phyloP scores from a whole-genome alignment of 2,797 vertebrate genomes.

The Epinephelus coioides region DNA sequence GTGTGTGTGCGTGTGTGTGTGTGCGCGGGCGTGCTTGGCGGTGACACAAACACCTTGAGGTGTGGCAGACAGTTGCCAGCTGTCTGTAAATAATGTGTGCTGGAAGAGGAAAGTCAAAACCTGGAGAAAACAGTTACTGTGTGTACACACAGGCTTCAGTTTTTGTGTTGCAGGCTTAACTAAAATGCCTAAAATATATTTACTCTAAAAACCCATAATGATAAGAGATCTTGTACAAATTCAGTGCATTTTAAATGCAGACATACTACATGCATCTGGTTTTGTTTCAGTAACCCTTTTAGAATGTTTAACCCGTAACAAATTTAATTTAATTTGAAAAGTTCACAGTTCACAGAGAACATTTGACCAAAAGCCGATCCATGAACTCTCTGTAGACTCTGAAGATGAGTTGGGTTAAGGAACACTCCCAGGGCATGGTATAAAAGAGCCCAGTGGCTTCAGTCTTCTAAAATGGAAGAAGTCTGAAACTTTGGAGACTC shows the following conservation, averaged over 20 bases:
- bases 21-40: slow-evolving; percentile 25
- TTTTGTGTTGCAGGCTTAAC: not conserved
- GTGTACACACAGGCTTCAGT: not conserved
- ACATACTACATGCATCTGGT: not conserved
- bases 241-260: not conserved
- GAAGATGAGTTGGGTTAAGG: not conserved
- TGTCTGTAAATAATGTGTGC: slow-evolving; percentile 84
- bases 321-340: not conserved
- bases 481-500: slow-evolving; percentile 18
- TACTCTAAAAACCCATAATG: not conserved
- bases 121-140: slow-evolving; percentile 42
- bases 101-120: slow-evolving; percentile 66
- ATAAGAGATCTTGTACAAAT: not conserved
- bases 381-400: slow-evolving; percentile 15
- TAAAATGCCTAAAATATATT: not conserved
- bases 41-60: slow-evolving; percentile 80
- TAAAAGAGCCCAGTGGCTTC: not conserved
- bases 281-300: not conserved
- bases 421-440: not conserved
- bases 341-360: not conserved
- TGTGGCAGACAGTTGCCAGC: slow-evolving; percentile 77
- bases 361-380: not conserved
- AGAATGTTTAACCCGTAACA: not conserved
- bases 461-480: slow-evolving; percentile 29
- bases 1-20: slow-evolving; percentile 27